phyloP scores from a whole-genome alignment of 2,797 vertebrate species.

The Xenops minutus region DNA sequence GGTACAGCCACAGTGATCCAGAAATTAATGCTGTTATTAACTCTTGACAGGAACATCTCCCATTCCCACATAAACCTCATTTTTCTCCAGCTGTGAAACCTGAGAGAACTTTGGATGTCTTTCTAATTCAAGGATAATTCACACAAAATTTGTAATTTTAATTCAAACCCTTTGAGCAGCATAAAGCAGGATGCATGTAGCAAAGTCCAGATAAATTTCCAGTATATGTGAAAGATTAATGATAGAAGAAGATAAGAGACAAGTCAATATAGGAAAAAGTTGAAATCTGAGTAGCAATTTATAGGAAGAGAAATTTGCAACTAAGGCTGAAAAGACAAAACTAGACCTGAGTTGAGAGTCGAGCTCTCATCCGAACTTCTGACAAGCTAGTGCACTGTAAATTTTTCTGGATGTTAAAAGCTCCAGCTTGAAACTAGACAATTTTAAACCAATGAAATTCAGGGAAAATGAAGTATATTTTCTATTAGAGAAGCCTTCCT shows the following conservation, averaged over 20 bases:
- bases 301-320: not conserved
- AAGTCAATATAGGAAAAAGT: not conserved
- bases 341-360: not conserved
- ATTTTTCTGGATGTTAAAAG: not conserved
- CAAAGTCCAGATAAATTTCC: not conserved
- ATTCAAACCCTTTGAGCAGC: not conserved
- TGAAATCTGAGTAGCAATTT: not conserved
- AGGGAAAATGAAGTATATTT: not conserved
- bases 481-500: not conserved
- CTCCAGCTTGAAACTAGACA: not conserved
- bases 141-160: not conserved
- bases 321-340: not conserved
- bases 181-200: not conserved
- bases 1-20: not conserved
- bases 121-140: not conserved
- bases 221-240: not conserved
- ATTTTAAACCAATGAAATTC: not conserved
- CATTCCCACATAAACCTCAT: not conserved
- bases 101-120: not conserved
- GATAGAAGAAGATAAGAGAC: not conserved
- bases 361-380: not conserved
- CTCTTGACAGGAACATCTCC: not conserved
- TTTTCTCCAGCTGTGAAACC: not conserved
- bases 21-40: not conserved
- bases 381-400: not conserved